Percentiles rank a stretch among this genome's conserved stretches.
These are phyloP conservation scores for Gila robusta DNA, from an alignment of 2,797 vertebrate species.

Conservation along the genomic window DNA sequence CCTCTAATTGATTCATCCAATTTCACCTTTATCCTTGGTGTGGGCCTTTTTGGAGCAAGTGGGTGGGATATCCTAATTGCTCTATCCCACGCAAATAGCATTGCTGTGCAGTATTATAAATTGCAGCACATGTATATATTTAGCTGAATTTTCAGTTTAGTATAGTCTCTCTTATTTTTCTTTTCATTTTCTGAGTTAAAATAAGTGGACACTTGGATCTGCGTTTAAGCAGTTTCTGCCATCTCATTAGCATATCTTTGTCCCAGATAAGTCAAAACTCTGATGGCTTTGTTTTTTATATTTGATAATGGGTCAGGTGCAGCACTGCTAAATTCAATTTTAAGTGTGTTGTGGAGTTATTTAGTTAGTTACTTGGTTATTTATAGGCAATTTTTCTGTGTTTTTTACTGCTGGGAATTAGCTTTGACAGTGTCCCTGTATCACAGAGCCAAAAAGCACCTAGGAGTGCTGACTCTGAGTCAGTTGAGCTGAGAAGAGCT, in stretches of 20 bases:
- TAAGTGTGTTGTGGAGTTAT: constrained; percentile 27
- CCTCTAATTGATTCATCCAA: constrained; percentile 46
- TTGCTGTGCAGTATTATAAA: constrained; percentile 1
- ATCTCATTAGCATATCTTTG: constrained; percentile 63
- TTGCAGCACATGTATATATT: background rate
- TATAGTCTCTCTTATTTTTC: background rate
- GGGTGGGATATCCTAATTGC: constrained; percentile 32
- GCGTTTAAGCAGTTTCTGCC: constrained; percentile 31
- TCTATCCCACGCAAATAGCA: constrained; percentile 28
- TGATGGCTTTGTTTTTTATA: constrained; percentile 46
- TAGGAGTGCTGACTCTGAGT: constrained; percentile 9
- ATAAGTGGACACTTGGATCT: constrained; percentile 23
- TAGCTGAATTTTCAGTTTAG: constrained; percentile 14
- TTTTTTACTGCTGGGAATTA: constrained; percentile 43
- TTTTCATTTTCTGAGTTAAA: constrained; percentile 19
- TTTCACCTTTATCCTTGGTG: constrained; percentile 33
- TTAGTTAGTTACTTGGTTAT: constrained; percentile 42
- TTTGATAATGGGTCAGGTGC: constrained; percentile 39
- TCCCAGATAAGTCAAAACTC: constrained; percentile 73
- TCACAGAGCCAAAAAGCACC: constrained; percentile 22
- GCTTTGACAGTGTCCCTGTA: constrained; percentile 34
- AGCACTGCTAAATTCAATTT: constrained; percentile 36
- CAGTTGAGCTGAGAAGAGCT: constrained; percentile 31
- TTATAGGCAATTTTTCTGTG: constrained; percentile 37
- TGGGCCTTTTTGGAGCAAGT: constrained; percentile 28